These are phyloP conservation scores for Brachionus sp. DNA, from an alignment of 1,140 invertebrate genomes.

Conservation along the genomic window DNA sequence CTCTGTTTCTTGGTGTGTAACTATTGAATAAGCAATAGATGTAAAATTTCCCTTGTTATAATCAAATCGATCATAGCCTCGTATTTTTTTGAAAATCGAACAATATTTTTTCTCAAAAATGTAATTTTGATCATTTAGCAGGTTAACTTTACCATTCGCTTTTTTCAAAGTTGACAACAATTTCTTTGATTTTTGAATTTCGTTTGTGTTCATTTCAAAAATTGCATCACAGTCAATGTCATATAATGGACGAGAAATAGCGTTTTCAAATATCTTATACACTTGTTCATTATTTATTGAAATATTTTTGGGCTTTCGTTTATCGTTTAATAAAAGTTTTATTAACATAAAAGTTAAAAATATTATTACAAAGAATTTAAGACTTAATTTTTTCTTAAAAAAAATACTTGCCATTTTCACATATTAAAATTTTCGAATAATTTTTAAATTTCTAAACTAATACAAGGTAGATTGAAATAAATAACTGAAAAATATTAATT, in stretches of 20 bases:
- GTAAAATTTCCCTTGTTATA: background rate
- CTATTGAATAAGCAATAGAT: conserved; percentile 44
- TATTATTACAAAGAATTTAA: background rate
- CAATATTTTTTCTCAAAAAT: conserved; percentile 4
- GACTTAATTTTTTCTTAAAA: background rate
- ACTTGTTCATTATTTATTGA: background rate
- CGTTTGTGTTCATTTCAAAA: conserved; percentile 39
- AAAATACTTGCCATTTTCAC: background rate
- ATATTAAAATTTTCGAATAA: background rate
- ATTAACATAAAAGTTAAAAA: background rate
- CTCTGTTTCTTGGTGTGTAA: conserved; percentile 33
- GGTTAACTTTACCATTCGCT: background rate
- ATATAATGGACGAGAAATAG: background rate
- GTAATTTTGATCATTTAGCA: conserved; percentile 9
- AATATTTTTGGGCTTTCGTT: no score
- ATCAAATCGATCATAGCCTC: background rate
- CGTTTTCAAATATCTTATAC: background rate
- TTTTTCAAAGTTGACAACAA: background rate
- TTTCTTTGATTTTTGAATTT: background rate
- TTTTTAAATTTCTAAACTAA: background rate
- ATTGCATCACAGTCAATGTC: conserved; percentile 35
- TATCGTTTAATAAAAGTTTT: background rate
- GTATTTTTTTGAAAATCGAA: background rate
- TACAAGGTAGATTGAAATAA: background rate
- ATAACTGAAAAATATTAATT: background rate